These are phyloP conservation scores for Altica lythri DNA, from an alignment of 2,888 invertebrate genomes.

Conservation along the genomic window DNA sequence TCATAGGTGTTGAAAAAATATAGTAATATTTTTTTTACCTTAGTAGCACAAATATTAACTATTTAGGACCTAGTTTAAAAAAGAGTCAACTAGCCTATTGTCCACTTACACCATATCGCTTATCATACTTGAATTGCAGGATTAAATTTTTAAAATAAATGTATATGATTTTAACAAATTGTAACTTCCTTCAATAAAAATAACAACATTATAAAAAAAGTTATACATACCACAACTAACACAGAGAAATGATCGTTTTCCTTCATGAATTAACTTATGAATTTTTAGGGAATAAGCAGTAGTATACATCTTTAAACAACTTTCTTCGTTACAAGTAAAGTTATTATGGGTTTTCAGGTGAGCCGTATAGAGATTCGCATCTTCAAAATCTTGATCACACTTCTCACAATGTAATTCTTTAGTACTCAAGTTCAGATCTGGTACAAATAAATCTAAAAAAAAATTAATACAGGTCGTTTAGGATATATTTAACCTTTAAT, in stretches of 20 bases:
- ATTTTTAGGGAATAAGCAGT: conserved; percentile 41
- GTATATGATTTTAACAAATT: too few species aligned
- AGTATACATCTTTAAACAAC: conserved; percentile 42
- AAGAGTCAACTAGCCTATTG: too few species aligned
- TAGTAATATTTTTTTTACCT: too few species aligned
- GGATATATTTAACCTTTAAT: background rate
- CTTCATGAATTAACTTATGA: conserved; percentile 45
- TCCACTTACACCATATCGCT: too few species aligned
- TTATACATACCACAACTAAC: conserved; percentile 46
- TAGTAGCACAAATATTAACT: too few species aligned
- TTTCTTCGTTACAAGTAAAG: conserved; percentile 35
- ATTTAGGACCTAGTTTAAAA: too few species aligned
- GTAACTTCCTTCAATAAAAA: too few species aligned
- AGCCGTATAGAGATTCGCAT: conserved; percentile 14
- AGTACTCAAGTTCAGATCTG: too few species aligned
- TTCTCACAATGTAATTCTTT: conserved; percentile 16
- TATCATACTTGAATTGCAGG: too few species aligned
- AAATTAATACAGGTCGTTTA: background rate
- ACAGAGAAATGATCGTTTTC: conserved; percentile 45
- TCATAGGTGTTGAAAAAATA: too few species aligned
- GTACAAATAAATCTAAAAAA: too few species aligned
- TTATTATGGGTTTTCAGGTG: conserved; percentile 32
- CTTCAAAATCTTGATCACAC: conserved; percentile 33
- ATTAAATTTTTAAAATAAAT: too few species aligned
- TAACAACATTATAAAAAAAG: background rate